These are phyloP conservation scores for Enteromius mattozi DNA, from an alignment of 2,797 vertebrate species.

Conservation along the genomic window DNA sequence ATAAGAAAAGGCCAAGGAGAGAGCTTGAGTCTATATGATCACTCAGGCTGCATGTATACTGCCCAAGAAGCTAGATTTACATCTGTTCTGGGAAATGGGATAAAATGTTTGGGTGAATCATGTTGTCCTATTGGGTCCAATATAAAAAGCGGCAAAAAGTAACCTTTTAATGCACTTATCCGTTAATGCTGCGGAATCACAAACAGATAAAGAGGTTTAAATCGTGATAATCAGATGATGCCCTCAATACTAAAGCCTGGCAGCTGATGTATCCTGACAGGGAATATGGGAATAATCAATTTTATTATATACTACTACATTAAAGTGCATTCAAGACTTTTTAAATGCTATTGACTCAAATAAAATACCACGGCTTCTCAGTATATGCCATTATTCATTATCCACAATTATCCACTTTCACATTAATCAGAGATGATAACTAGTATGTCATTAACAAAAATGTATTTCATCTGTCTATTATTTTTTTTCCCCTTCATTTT, in stretches of 20 bases:
- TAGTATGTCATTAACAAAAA: background rate
- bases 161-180: constrained; percentile 35
- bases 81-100: constrained; percentile 35
- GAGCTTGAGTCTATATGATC: constrained; percentile 33
- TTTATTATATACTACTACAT: constrained; percentile 42
- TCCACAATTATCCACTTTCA: background rate
- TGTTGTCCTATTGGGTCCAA: constrained; percentile 30
- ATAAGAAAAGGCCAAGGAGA: constrained; percentile 38
- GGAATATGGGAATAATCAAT: constrained; percentile 55
- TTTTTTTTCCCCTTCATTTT: background rate
- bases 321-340: constrained; percentile 47
- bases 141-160: constrained; percentile 35
- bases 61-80: constrained; percentile 19
- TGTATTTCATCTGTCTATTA: background rate
- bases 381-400: background rate
- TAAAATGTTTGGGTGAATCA: constrained; percentile 39
- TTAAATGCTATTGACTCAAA: constrained; percentile 45
- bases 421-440: background rate
- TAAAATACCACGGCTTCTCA: constrained; percentile 2
- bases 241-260: constrained; percentile 52
- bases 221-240: constrained; percentile 59
- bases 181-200: constrained; percentile 31
- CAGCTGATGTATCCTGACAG: constrained; percentile 46
- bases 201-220: constrained; percentile 50
- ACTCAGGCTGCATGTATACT: constrained; percentile 32